Base-by-base conservation (phyloP, 2,888 invertebrate species). In the Drosophila bunnanda region DNA sequence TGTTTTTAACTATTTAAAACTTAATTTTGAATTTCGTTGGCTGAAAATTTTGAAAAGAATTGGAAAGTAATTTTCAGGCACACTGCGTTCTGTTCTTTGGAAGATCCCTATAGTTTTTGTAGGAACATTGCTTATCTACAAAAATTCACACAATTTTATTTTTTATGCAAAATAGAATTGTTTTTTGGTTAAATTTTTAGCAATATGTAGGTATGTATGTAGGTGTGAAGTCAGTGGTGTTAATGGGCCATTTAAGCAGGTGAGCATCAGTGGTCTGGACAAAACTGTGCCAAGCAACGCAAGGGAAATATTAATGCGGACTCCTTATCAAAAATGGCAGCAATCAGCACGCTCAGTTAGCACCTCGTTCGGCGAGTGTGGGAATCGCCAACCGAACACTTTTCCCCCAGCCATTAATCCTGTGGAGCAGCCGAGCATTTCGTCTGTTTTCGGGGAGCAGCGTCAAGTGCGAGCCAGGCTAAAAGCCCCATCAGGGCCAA, bases 341-440 rank as follows among this genome's bases (percentile, higher is more conserved):
- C 89, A 87, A 85, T 85, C 85, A 85, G 88, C 89, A 89, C 88
- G 82, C 79, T 87, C 87, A 81, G 79, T 85, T 85, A 85, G 76
- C 85, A 85, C 88, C 85, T 85, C 85, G 77, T 85, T 87, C 65
- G 64, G 38, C 66, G 59, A 60, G 75, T 64, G 73, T 53, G 22
- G 50, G 64, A 55, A 36, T 38, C 20, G 20, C 52, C 12, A 9
- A 28, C 56, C 32, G 20, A 54, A 22, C 48, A 39, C 25, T 64
- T 34, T 34, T 43, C 69, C 64, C 52, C 48, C 30, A 62, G 48
- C 32, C 69, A 75, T 75, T 75, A 74, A 78, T 70, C 76, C 74
- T 65, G 66, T 39, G 57, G 44, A 57, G 59, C 52, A 66, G 59
- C 44, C 52, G 70, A 71, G 54, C 58, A 59, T 73, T 67, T 80